Percentiles rank a stretch among this genome's conserved stretches.
phyloP scores from a whole-genome alignment of 2,797 vertebrate genomes.

The Paratrypauchen microcephalus region DNA sequence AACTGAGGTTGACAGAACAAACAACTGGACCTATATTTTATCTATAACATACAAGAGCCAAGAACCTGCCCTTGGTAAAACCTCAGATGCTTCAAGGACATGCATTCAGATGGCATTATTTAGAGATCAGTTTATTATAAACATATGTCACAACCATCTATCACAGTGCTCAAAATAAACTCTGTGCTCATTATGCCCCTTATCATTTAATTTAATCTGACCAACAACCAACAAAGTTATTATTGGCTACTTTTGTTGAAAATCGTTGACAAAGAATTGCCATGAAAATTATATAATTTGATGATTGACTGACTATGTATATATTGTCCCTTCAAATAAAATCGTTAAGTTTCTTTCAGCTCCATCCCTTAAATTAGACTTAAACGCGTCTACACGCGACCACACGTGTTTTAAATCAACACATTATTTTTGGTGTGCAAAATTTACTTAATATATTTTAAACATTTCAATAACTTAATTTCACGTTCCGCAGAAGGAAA shows the following conservation, averaged over 20 bases:
- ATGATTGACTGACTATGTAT: too few species aligned
- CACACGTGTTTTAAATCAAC: too few species aligned
- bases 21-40: conserved; percentile 4
- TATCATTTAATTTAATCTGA: conserved; percentile 23
- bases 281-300: too few species aligned
- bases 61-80: conserved; percentile 16
- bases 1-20: conserved; percentile 4
- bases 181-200: not conserved
- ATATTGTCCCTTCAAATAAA: too few species aligned
- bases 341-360: not conserved
- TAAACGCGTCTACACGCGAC: too few species aligned
- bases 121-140: too few species aligned
- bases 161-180: conserved; percentile 20
- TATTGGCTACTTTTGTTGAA: conserved; percentile 28
- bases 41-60: conserved; percentile 8
- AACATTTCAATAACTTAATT: too few species aligned
- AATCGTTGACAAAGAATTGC: conserved; percentile 17
- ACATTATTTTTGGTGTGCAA: not conserved
- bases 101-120: too few species aligned
- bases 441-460: not conserved
- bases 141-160: conserved; percentile 33
- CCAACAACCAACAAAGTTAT: conserved; percentile 23
- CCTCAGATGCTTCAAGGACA: conserved; percentile 27
- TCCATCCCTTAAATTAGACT: not conserved
- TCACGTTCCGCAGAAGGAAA: too few species aligned